phyloP scores from a whole-genome alignment of 2,113 vertebrate genomes.

The Alethe castanea region DNA sequence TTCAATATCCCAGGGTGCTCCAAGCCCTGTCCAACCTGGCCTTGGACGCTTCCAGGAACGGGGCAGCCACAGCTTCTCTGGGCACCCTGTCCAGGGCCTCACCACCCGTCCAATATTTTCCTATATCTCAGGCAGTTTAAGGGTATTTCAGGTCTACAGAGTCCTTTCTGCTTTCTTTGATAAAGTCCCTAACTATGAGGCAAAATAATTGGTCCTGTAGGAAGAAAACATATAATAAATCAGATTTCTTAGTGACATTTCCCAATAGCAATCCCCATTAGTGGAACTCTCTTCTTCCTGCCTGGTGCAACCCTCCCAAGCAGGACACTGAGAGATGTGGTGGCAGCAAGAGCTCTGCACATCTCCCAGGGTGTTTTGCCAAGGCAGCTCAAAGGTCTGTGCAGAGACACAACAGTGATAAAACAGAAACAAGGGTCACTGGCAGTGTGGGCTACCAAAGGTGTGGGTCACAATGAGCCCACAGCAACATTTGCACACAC shows the following conservation, averaged over 20 bases:
- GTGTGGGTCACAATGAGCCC: not conserved
- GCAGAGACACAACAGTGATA: conserved; percentile 33
- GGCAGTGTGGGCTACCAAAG: not conserved
- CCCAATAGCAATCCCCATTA: accelerated
- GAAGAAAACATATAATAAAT: not conserved
- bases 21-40: accelerated
- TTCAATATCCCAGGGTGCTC: not conserved
- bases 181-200: not conserved
- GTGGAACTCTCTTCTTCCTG: not conserved
- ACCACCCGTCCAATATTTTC: not conserved
- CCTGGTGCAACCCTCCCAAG: not conserved
- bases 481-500: not conserved
- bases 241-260: not conserved
- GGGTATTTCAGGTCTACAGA: not conserved
- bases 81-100: not conserved
- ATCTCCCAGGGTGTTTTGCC: not conserved
- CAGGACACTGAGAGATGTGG: not conserved
- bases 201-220: not conserved
- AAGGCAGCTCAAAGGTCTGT: not conserved
- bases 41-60: not conserved
- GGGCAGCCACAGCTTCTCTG: not conserved
- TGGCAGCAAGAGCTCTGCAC: not conserved
- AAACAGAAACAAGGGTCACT: not conserved
- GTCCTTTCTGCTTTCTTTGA: not conserved
- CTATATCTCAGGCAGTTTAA: not conserved